Conservation (phyloP, 1,140 invertebrate species). For the Hesperophylax magnus region DNA sequence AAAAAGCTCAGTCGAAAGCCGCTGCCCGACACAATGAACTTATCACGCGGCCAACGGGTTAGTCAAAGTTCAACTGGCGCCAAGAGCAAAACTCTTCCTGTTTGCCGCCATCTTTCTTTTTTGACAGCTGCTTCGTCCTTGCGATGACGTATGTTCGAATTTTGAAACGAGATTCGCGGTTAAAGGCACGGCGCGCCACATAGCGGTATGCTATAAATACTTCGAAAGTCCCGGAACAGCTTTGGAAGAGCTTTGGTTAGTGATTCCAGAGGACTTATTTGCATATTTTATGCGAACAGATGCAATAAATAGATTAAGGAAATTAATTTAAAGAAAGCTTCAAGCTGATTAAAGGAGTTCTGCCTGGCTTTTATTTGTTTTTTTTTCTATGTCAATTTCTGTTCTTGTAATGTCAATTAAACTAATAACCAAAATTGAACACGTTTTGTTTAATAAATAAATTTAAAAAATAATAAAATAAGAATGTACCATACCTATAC, state of each 20-base stretch:
- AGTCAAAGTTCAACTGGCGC: slow-evolving; percentile 12
- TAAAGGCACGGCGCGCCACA: neutral
- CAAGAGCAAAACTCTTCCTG: slow-evolving; percentile 20
- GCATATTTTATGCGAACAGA: neutral
- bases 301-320: neutral
- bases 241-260: too few relatives aligned
- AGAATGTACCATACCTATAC: too few relatives aligned
- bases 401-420: too few relatives aligned
- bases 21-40: neutral
- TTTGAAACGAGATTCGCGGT: slow-evolving; percentile 20
- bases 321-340: neutral
- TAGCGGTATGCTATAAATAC: neutral
- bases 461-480: too few relatives aligned
- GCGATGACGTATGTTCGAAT: slow-evolving; percentile 40
- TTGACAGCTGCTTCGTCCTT: slow-evolving; percentile 39
- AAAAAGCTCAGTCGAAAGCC: neutral
- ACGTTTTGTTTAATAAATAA: too few relatives aligned
- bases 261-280: neutral
- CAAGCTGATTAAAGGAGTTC: too few relatives aligned
- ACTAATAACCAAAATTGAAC: too few relatives aligned
- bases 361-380: too few relatives aligned
- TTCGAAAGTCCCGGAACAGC: too few relatives aligned
- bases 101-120: slow-evolving; percentile 32
- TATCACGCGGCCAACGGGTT: slow-evolving; percentile 13
- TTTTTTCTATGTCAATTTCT: too few relatives aligned